phyloP scores from a whole-genome alignment of 2,797 vertebrate genomes.

The Sebastes taczanowskii region DNA sequence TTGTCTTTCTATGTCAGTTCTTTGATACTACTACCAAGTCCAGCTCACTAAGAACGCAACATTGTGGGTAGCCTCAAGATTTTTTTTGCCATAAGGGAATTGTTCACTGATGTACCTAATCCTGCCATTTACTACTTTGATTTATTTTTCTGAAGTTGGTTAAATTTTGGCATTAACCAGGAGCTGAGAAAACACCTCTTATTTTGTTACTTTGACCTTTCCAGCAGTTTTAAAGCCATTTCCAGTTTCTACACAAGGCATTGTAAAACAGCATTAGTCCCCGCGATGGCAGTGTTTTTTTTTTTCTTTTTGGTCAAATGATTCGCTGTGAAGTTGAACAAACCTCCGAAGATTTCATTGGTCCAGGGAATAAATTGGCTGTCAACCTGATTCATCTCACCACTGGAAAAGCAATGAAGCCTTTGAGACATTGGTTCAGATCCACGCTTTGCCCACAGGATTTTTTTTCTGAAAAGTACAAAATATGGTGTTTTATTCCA shows the following conservation, averaged over 20 bases:
- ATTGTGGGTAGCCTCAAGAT: slow-evolving; percentile 99
- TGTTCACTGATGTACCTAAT: slow-evolving; percentile 93
- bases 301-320: slow-evolving; percentile 88
- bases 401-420: slow-evolving; percentile 96
- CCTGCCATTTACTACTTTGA: slow-evolving; percentile 85
- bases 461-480: slow-evolving; percentile 44
- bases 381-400: slow-evolving; percentile 94
- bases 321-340: slow-evolving; percentile 94
- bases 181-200: slow-evolving; percentile 82
- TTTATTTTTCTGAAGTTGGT: slow-evolving; percentile 88
- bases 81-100: slow-evolving; percentile 83
- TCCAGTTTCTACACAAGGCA: slow-evolving; percentile 84
- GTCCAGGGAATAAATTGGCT: slow-evolving; percentile 97
- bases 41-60: slow-evolving; percentile 98
- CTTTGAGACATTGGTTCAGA: slow-evolving; percentile 91
- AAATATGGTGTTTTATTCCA: slow-evolving; percentile 61
- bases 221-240: slow-evolving; percentile 88
- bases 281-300: slow-evolving; percentile 87
- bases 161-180: slow-evolving; percentile 86
- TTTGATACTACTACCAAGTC: slow-evolving; percentile 98
- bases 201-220: slow-evolving; percentile 92
- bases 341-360: slow-evolving; percentile 98
- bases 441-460: slow-evolving; percentile 80
- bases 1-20: slow-evolving; percentile 99
- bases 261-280: slow-evolving; percentile 91